Evolutionary conservation across 1,140 invertebrate species (phyloP), one percentile per base, ranked within the genome.

Genomic region (Ips typographus): DNA sequence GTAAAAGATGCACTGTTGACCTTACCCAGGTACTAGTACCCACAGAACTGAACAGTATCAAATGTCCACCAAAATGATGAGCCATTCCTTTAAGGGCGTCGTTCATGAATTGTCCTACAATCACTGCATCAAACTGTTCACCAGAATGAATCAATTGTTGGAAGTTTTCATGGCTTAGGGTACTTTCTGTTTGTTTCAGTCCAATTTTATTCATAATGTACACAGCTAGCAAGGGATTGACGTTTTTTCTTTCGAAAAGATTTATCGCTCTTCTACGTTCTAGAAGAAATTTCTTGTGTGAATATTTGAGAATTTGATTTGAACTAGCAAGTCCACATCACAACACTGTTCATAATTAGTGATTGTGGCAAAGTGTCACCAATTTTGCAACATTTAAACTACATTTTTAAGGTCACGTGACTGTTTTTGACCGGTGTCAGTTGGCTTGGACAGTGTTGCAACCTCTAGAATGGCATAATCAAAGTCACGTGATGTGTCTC

Each of bases 81-180:
- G 85, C 83, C n/a, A 91, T 78, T 4, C 83, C 86, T 63, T 89
- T 78, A 71, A 86, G 84, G 73, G 89, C 91, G 66, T 91, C 88
- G 58, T 84, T 86, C 53, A 89, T 88, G 73, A 91, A 91, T 64
- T 84, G 83, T 76, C 90, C 89, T 2, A 86, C 80, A 1, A 91
- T 76, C 4, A 90, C 83, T 1, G 91, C 74, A 76, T 92, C 90
- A 67, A 86, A 91, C 42, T 69, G 65, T 63, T 73, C 72, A 7
- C 52, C 59, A 2, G 72, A 73, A 6, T 64, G 70, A n/a, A 74
- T 71, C n/a, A 74, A 59, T 2, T 51, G 49, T 43, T 74, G 73
- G 40, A 74, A 58, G 36, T 66, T 68, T 37, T 42, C 55, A 61
- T 74, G 63, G 2, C 55, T 44, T 37, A 74, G 42, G 2, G 72